Conservation (phyloP, 2,888 invertebrate genomes). For the Micropterix aruncella region DNA sequence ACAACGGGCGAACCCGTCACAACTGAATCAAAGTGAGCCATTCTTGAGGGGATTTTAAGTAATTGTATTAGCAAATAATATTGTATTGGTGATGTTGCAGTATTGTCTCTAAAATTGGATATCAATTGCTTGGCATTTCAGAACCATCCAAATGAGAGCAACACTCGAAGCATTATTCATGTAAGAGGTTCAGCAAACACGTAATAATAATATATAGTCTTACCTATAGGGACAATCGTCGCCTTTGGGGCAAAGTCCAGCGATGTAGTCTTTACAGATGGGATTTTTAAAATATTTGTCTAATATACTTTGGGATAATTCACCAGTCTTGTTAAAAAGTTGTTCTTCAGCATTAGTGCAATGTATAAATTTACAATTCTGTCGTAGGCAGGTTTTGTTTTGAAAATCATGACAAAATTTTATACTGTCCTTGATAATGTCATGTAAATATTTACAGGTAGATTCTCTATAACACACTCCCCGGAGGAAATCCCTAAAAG, state of each 20-base stretch:
- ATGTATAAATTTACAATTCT: slow-evolving; percentile 56
- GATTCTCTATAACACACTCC: slow-evolving; percentile 35
- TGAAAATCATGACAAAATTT: slow-evolving; percentile 48
- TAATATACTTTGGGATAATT: slow-evolving; percentile 34
- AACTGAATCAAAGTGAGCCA: too few relatives aligned
- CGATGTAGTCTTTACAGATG: slow-evolving; percentile 46
- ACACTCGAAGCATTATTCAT: too few relatives aligned
- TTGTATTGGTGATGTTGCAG: too few relatives aligned
- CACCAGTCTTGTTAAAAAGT: slow-evolving; percentile 46
- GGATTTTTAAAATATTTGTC: slow-evolving; percentile 18
- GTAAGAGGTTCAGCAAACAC: too few relatives aligned
- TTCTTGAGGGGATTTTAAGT: too few relatives aligned
- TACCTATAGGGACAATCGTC: slow-evolving; percentile 16
- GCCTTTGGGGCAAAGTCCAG: slow-evolving; percentile 40
- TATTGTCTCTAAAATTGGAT: too few relatives aligned
- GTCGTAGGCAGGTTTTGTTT: slow-evolving; percentile 51
- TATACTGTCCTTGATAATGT: slow-evolving; percentile 28
- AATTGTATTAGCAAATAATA: too few relatives aligned
- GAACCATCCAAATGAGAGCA: too few relatives aligned
- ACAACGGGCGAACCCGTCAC: too few relatives aligned
- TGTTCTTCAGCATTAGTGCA: slow-evolving; percentile 56
- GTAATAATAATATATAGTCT: slow-evolving; percentile 13
- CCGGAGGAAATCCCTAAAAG: slow-evolving; percentile 35
- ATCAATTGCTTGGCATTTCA: too few relatives aligned
- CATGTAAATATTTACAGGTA: slow-evolving; percentile 33